Base-by-base conservation (phyloP, 1,140 invertebrate genomes). In the Plutomurus gul region DNA sequence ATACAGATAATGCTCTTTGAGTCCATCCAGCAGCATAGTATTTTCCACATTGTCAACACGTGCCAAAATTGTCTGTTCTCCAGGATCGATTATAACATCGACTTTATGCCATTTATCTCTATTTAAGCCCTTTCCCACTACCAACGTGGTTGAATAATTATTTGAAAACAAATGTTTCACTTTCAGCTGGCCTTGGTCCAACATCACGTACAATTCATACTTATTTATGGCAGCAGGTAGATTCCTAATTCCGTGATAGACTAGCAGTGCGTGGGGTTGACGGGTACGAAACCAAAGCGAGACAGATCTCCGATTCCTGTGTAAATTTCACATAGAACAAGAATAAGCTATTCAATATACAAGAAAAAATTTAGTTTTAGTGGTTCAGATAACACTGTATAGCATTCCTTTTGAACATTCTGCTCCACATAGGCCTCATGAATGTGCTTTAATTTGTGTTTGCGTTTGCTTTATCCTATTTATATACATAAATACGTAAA, bases 101-200 rank as follows among this genome's bases (percentile, higher is more conserved):
- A 96, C 93, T 84, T 90, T 91, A 87, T 97, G 95, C 94, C 95
- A 96, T 84, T 93, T 91, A 85, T 96, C 94, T 84, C 93, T 89
- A 86, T 96, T 96, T 25, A 97, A 87, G 13, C 94, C 95, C 86
- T 94, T 90, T 39, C 94, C 94, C n/a, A 96, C 93, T 4, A 92
- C 94, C 43, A 95, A 80, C 77, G 93, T 94, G 6, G 93, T 94
- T 56, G 93, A 91, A 85, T 93, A 91, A 65, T n/a, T n/a, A 86
- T 95, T 94, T 1, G 93, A 93, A 86, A 94, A 95, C 20, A 95
- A 93, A 85, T 95, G 94, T n/a, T 95, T 93, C 60, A 95, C 92
- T 88, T 95, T 95, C 13, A 95, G 86, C 86, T 95, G 93, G 27
- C 94, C 94, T 85, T 95, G 95, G 85, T 95, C 93, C 27, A 96